These are phyloP conservation scores for Crocidura indochinensis DNA, from an alignment of 2,797 vertebrate species.

Conservation along the genomic window DNA sequence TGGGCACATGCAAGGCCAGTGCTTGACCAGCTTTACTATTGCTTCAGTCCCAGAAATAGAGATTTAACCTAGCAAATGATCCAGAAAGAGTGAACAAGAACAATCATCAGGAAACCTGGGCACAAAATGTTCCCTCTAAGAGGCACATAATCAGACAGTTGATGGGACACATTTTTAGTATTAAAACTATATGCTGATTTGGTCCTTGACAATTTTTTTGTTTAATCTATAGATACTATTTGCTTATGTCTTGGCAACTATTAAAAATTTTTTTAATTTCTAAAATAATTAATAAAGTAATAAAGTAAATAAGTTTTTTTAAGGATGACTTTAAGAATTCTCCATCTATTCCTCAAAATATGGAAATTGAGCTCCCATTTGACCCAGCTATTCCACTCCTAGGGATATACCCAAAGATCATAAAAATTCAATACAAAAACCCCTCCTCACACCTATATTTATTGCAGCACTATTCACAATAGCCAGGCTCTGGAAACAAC, in stretches of 20 bases:
- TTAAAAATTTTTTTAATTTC: slow-evolving; percentile 25
- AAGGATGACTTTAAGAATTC: slow-evolving; percentile 34
- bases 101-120: neutral
- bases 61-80: neutral
- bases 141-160: neutral
- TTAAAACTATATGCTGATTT: neutral
- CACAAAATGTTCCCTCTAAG: neutral
- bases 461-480: too few species aligned
- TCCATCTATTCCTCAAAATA: too few species aligned
- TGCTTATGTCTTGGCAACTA: neutral
- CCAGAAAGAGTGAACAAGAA: neutral
- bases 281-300: neutral
- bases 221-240: neutral
- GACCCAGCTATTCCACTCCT: too few species aligned
- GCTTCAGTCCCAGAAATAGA: neutral
- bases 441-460: too few species aligned
- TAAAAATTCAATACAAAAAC: too few species aligned
- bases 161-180: neutral
- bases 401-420: too few species aligned
- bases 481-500: too few species aligned
- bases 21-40: neutral
- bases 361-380: too few species aligned
- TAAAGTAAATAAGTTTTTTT: neutral
- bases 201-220: neutral
- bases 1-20: too few species aligned